Evolutionary conservation across 2,113 vertebrate species (phyloP), one percentile per base, ranked within the genome.

Genomic region (Phaethornis superciliosus): DNA sequence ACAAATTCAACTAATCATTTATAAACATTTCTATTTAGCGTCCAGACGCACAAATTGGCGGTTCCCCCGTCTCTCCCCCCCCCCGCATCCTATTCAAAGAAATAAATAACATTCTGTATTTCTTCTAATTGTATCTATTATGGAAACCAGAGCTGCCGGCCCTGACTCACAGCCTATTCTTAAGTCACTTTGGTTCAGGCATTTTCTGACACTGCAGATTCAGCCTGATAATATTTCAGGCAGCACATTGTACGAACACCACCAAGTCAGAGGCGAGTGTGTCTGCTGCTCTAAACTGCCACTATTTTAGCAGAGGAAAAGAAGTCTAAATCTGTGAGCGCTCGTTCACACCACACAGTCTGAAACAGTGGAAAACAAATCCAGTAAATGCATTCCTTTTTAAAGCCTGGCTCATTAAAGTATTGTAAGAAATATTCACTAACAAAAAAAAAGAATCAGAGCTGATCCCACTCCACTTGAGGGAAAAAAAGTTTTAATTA

Each of bases 11-110:
- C 89, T 84, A 85, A 97, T 96, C 94, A 72, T 91, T 95, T 91
- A 91, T 86, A 96, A 97, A 96, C 95, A 94, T 95, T 94, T 96
- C 94, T 95, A 64, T 81, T 96, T 92, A 80, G 88, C 59, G 6
- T 74, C 81, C 94, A 84, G 93, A 88, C 8, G 8, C 82, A 75
- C 77, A 92, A 88, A 96, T 64, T 51, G 80, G 86, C 6, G 69
- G 93, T 65, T 81, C 84, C 64, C 81, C 33, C 63, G 67, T 63
- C 86, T 44, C 71, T 47, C 76, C 32, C 49, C 35, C 81, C 44
- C 23, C 81, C 46, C 18, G n/a, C 3, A 19, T 67, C 55, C 90
- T 92, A 92, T 75, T 94, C 24, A 91, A 87, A 92, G 90, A 71
- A 47, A 77, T 22, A 91, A 94, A 85, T 55, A 69, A 71, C 67